Evolutionary conservation across 2,888 invertebrate species (phyloP), one percentile per base, ranked within the genome.

Genomic region (Pyralis farinalis): DNA sequence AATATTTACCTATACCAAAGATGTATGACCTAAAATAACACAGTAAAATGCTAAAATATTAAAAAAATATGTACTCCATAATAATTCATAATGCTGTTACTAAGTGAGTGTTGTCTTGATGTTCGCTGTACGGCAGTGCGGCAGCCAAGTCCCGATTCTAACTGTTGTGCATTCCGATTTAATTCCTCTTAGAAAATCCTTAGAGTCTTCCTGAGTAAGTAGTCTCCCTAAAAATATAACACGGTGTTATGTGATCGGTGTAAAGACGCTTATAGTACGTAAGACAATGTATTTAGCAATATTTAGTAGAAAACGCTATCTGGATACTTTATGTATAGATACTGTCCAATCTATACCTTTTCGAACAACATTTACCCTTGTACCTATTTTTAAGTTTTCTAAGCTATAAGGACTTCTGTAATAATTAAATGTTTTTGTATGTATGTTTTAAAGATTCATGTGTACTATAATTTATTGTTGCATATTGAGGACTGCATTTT

Each of bases 191-290:
- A 12, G 12, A 31, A 12, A 12, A 12, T 30, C 29, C 36, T 44
- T 45, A 44, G 43, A 43, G 47, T 58, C 50, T 55, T 51, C 51
- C 45, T 61, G 60, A 59, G 60, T 61, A 59, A 59, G 60, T 71
- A 59, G 63, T 72, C 71, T 73, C 71, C 69, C 67, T 65, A 57
- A 55, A 65, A 61, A 62, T 71, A 63, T 72, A 64, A 66, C 71
- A 77, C 58, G 71, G 71, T 79, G 73, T 74, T 63, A 67, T 76
- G 78, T 86, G 82, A 83, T 86, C 73, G 81, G 74, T 85, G 85
- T 86, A 70, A 84, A 70, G 73, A 85, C 85, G 86, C 86, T 86
- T 86, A 85, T 84, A 85, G 80, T 47, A 25, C 16, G 48, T 55
- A 73, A 71, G 68, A 62, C 37, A 34, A 56, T 62, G 58, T 71